phyloP scores from a whole-genome alignment of 2,888 invertebrate genomes.

The Prosapia bicincta region DNA sequence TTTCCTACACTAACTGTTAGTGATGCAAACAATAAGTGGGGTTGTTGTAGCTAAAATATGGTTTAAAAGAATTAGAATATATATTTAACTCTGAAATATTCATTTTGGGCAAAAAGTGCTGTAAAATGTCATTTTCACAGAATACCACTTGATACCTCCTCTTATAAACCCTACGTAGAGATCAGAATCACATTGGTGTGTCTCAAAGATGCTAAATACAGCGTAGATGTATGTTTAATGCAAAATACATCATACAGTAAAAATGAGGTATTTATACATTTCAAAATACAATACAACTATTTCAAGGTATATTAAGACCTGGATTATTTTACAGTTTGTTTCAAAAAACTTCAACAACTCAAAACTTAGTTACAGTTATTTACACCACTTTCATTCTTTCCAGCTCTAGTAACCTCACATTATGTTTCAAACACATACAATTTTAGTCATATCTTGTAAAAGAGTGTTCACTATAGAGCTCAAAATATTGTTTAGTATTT shows the following conservation, averaged over 20 bases:
- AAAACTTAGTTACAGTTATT: conserved; percentile 2
- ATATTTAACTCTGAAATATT: too few relatives aligned
- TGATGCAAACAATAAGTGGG: conserved; percentile 40
- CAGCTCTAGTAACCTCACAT: conserved; percentile 2
- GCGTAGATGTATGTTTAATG: neutral
- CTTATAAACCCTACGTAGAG: neutral
- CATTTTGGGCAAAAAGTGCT: too few relatives aligned
- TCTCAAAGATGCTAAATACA: neutral
- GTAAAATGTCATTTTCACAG: too few relatives aligned
- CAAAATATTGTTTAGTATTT: too few relatives aligned
- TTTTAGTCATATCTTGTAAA: too few relatives aligned
- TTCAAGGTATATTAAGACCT: neutral
- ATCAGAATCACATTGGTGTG: neutral
- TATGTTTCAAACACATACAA: too few relatives aligned
- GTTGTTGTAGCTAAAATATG: conserved; percentile 39
- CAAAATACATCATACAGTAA: neutral
- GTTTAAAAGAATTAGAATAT: too few relatives aligned
- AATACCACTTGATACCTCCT: too few relatives aligned
- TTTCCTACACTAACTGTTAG: conserved; percentile 39
- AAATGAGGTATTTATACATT: too few relatives aligned
- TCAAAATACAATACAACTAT: neutral
- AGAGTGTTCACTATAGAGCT: too few relatives aligned
- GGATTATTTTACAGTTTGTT: conserved; percentile 1
- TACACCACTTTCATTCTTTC: conserved; percentile 4
- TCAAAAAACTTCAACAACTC: neutral